Conservation (phyloP, 37 sponge, comb jelly and placozoan genomes). For the Oscarella lobularis region DNA sequence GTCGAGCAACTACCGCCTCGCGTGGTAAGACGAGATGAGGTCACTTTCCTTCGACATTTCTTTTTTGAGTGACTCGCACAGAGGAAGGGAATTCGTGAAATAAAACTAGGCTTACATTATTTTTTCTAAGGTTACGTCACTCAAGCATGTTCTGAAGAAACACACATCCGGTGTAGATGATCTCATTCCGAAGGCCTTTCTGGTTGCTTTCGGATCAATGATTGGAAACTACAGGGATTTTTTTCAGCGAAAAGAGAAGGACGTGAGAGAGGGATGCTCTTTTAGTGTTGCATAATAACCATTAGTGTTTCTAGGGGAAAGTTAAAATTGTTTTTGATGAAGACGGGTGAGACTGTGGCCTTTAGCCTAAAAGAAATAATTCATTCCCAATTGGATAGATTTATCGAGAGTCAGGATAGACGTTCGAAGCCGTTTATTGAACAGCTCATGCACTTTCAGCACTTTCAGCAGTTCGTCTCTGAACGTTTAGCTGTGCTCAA, state of each 20-base stretch:
- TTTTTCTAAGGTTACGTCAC: slow-evolving; percentile 5
- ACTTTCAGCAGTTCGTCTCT: slow-evolving; percentile 78
- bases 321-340: slow-evolving; percentile 38
- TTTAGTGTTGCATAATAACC: too few species aligned
- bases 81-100: neutral
- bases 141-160: slow-evolving; percentile 70
- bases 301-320: too few species aligned
- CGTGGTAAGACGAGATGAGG: neutral
- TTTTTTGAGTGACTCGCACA: neutral
- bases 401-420: slow-evolving; percentile 36
- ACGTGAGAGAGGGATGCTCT: slow-evolving; percentile 17
- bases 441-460: slow-evolving; percentile 67
- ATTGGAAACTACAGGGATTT: slow-evolving; percentile 53
- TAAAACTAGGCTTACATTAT: neutral
- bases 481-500: slow-evolving; percentile 34
- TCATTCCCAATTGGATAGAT: slow-evolving; percentile 21
- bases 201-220: slow-evolving; percentile 44
- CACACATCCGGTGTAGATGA: slow-evolving; percentile 48
- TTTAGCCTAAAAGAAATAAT: neutral
- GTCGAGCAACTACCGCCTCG: neutral
- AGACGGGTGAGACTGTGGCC: slow-evolving; percentile 29
- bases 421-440: slow-evolving; percentile 40
- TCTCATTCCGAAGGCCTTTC: slow-evolving; percentile 40
- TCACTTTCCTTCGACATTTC: neutral
- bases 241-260: slow-evolving; percentile 29